These are phyloP conservation scores for Styela plicata DNA, from an alignment of 23 tunicate genomes.

Conservation along the genomic window DNA sequence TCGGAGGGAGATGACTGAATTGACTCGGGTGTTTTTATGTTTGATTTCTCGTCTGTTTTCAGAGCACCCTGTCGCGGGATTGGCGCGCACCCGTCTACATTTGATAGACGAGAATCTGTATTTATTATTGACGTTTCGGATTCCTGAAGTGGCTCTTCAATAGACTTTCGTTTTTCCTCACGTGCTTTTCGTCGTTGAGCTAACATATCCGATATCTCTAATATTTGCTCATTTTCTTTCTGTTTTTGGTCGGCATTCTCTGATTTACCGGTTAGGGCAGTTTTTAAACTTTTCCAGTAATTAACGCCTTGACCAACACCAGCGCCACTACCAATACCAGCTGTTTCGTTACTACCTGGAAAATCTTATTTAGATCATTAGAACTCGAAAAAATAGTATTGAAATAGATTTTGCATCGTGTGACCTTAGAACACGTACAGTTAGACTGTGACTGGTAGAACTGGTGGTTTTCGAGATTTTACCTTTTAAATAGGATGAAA, in stretches of 20 bases:
- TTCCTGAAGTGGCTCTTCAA: neutral
- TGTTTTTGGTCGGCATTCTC: neutral
- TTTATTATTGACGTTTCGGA: neutral
- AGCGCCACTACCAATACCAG: too few relatives aligned
- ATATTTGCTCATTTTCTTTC: neutral
- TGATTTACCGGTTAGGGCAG: slow-evolving; percentile 29
- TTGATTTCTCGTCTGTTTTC: neutral
- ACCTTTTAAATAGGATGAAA: too few relatives aligned
- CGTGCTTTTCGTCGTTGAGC: slow-evolving; percentile 7
- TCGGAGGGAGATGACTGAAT: neutral
- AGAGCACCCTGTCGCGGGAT: neutral
- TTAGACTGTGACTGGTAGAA: too few relatives aligned
- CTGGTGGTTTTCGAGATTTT: too few relatives aligned
- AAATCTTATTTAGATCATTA: too few relatives aligned
- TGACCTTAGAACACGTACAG: too few relatives aligned
- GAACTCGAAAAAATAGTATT: too few relatives aligned
- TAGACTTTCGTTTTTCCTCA: neutral
- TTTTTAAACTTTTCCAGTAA: slow-evolving; percentile 33
- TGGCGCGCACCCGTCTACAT: neutral
- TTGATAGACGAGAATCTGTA: neutral
- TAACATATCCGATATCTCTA: neutral
- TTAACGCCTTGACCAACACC: slow-evolving; percentile 2
- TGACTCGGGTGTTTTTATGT: neutral
- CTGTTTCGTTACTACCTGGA: too few relatives aligned
- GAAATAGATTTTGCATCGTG: too few relatives aligned